Evolutionary conservation across 2,888 invertebrate genomes (phyloP).

Genomic region (Gerosis bhagava): DNA sequence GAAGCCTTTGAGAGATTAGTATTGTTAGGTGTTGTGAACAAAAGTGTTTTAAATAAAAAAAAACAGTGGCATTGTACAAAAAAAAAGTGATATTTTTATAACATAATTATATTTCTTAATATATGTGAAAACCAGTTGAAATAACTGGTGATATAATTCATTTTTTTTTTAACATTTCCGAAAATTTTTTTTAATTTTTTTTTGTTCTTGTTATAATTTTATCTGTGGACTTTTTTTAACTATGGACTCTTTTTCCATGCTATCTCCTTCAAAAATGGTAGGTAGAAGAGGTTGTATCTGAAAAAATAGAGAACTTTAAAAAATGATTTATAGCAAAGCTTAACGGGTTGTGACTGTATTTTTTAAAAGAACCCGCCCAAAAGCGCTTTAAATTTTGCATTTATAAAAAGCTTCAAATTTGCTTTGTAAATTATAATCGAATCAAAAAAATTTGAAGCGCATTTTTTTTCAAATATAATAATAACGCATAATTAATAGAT

Average conservation of each 20-base stretch:
- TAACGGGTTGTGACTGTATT: constrained; percentile 24
- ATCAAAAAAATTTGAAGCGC: constrained; percentile 27
- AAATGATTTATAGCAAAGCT: constrained; percentile 26
- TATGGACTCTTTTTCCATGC: constrained; percentile 80
- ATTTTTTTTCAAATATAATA: too few species aligned
- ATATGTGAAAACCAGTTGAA: too few species aligned
- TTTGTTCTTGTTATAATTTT: constrained; percentile 14
- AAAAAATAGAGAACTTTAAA: constrained; percentile 54
- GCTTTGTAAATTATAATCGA: constrained; percentile 15
- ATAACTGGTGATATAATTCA: too few species aligned
- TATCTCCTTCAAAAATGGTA: constrained; percentile 80
- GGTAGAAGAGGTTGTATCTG: constrained; percentile 80
- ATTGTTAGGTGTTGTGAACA: constrained; percentile 12
- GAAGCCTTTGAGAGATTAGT: constrained; percentile 17
- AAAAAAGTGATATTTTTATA: constrained; percentile 6
- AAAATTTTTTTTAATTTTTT: not conserved
- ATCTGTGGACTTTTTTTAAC: constrained; percentile 57
- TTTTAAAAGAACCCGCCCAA: constrained; percentile 8
- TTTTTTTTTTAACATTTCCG: too few species aligned
- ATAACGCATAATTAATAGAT: too few species aligned
- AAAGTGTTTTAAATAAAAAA: constrained; percentile 5
- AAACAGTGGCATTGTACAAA: too few species aligned
- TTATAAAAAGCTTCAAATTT: constrained; percentile 9
- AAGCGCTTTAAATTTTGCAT: constrained; percentile 23
- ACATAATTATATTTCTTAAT: too few species aligned